These are phyloP conservation scores for Dolichallabes microphthalmus DNA, from an alignment of 2,113 vertebrate species.

Conservation along the genomic window DNA sequence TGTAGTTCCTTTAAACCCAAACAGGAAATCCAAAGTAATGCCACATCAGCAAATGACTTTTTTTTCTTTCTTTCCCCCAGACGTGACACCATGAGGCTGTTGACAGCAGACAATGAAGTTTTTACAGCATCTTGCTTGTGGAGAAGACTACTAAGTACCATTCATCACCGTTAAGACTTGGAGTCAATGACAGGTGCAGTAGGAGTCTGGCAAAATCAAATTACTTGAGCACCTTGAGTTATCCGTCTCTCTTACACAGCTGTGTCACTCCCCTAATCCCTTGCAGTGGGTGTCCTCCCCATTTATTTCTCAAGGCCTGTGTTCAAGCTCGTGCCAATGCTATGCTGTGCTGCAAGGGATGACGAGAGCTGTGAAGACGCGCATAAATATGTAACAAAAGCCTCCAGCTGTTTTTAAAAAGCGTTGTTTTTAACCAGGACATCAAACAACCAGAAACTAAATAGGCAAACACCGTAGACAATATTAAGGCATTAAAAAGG, in stretches of 20 bases:
- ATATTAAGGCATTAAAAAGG: neutral
- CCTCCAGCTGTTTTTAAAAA: slow-evolving; percentile 43
- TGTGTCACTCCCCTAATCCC: slow-evolving; percentile 51
- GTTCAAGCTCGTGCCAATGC: slow-evolving; percentile 58
- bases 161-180: slow-evolving; percentile 33
- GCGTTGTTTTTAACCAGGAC: slow-evolving; percentile 17
- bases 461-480: neutral
- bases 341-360: slow-evolving; percentile 54
- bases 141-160: slow-evolving; percentile 33
- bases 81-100: slow-evolving; percentile 4
- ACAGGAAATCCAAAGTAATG: slow-evolving; percentile 1
- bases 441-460: neutral
- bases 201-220: slow-evolving; percentile 53
- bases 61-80: slow-evolving; percentile 4
- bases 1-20: neutral
- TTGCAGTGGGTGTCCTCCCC: slow-evolving; percentile 39
- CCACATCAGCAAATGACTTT: neutral
- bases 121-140: slow-evolving; percentile 5
- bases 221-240: slow-evolving; percentile 38
- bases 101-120: slow-evolving; percentile 39
- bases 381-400: slow-evolving; percentile 66
- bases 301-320: slow-evolving; percentile 62
- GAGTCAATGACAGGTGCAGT: slow-evolving; percentile 46
- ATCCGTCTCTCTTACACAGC: slow-evolving; percentile 33
- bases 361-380: slow-evolving; percentile 55